These are phyloP conservation scores for Parambassis ranga DNA, from an alignment of 2,797 vertebrate species.

Conservation along the genomic window DNA sequence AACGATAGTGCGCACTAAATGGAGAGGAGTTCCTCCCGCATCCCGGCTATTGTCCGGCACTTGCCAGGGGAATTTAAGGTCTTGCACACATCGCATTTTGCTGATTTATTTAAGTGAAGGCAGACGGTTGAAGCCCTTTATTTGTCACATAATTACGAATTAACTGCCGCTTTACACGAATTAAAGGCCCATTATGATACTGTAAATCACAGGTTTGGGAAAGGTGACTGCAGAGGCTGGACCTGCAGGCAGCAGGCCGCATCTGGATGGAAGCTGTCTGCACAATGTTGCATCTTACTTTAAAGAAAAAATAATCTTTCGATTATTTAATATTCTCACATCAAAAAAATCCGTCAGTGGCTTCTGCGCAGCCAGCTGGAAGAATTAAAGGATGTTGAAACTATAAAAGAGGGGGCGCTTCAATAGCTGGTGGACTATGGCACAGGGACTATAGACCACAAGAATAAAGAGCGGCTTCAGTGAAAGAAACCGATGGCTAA, in stretches of 20 bases:
- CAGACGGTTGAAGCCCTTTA: conserved; percentile 67
- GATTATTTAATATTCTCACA: conserved; percentile 20
- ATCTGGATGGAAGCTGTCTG: background rate
- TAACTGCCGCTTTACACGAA: conserved; percentile 62
- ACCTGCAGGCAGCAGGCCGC: conserved; percentile 2
- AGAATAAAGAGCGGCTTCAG: conserved; percentile 85
- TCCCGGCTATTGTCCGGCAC: conserved; percentile 69
- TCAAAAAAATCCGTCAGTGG: conserved; percentile 27
- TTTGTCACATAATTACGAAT: conserved; percentile 70
- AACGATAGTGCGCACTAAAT: conserved; percentile 76
- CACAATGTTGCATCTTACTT: background rate
- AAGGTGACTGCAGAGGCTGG: conserved; percentile 1
- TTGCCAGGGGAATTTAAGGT: conserved; percentile 66
- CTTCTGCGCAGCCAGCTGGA: conserved; percentile 68
- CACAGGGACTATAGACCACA: conserved; percentile 74
- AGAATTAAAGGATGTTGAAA: conserved; percentile 81
- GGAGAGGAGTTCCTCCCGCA: conserved; percentile 79
- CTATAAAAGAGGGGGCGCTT: conserved; percentile 76
- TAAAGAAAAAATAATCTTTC: background rate
- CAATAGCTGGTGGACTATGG: conserved; percentile 74
- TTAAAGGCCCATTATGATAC: conserved; percentile 70
- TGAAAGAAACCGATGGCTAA: conserved; percentile 83
- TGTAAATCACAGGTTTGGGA: conserved; percentile 73
- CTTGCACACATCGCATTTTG: conserved; percentile 64
- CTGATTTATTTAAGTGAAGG: conserved; percentile 82